Base-by-base conservation (phyloP, 2,888 invertebrate genomes). In the Sphinx pinastri region DNA sequence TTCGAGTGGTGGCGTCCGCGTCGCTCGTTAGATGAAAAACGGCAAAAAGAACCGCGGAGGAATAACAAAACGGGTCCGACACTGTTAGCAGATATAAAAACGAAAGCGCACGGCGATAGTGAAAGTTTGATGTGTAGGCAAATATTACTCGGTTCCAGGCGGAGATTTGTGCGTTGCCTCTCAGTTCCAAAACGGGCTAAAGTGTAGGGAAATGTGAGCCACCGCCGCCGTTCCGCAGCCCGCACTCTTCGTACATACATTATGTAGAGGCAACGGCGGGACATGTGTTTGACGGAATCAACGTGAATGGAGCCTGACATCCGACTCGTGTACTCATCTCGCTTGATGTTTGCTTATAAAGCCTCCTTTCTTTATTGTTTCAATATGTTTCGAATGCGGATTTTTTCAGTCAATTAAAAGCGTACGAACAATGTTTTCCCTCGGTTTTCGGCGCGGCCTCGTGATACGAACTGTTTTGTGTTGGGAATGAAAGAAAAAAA, bases 61-160 rank as follows among this genome's bases (percentile, higher is more conserved):
- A 89, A 90, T 82, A 91, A 92, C 90, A 92, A 91, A 91, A 86
- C 88, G 84, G 80, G 78, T 81, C 80, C 81, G 84, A 79, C 81
- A 83, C 81, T 84, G 87, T 85, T 88, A 83, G 86, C 84, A 84
- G 89, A 88, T 90, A 90, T 90, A 93, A 93, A 94, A 94, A 93
- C 91, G 93, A 93, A 93, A 94, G 93, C 90, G 88, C 79, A 86
- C 87, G 75, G 79, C 84, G 93, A 92, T 92, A 93, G 93, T 94
- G 93, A 94, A 93, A 94, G 93, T 94, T 94, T 93, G 92, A 93
- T 93, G 93, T 94, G 93, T 93, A 92, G 91, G 93, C 92, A 93
- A 93, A 93, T 93, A 93, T 92, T 88, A 87, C 90, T 85, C 89
- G 91, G 84, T 90, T 85, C 85, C 86, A 90, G 85, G 87, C 89